A percentile compares a stretch with the other conserved stretches of the same genome.
Conservation (phyloP, 2,888 invertebrate genomes). For the Strigamia maritima region DNA sequence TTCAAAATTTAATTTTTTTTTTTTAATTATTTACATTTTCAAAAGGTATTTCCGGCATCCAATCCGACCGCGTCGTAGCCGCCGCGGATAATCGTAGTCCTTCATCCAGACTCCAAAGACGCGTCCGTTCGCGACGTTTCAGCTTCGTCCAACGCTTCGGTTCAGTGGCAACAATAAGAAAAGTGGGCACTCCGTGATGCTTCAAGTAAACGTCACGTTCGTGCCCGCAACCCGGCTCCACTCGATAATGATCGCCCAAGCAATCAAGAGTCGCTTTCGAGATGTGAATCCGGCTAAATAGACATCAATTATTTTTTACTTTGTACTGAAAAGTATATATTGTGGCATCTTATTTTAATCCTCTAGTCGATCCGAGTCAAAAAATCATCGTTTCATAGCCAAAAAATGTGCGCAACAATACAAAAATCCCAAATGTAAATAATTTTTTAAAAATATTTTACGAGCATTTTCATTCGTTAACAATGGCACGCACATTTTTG, state of each 20-base stretch:
- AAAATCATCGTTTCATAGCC: no score
- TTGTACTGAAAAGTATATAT: no score
- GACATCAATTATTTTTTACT: no score
- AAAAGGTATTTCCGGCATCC: conserved; percentile 90
- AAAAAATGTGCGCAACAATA: no score
- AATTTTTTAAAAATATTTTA: no score
- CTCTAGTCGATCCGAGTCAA: no score
- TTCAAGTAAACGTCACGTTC: conserved; percentile 77
- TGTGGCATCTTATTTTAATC: no score
- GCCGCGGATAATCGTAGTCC: neutral
- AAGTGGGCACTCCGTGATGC: conserved; percentile 82
- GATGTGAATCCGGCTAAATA: conserved; percentile 85
- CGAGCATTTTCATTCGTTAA: no score
- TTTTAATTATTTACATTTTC: conserved; percentile 65
- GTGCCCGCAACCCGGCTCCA: conserved; percentile 86
- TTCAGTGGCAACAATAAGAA: conserved; percentile 77
- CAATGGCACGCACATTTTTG: no score
- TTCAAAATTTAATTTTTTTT: neutral
- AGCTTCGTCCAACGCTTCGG: conserved; percentile 58
- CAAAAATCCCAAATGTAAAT: no score
- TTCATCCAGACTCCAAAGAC: conserved; percentile 53
- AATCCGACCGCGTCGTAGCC: conserved; percentile 63
- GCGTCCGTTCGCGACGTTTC: conserved; percentile 42
- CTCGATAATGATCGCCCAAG: conserved; percentile 83
- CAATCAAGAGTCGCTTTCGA: conserved; percentile 83